Base-by-base conservation (phyloP, 2,797 vertebrate genomes). In the Molossus alvarezi region DNA sequence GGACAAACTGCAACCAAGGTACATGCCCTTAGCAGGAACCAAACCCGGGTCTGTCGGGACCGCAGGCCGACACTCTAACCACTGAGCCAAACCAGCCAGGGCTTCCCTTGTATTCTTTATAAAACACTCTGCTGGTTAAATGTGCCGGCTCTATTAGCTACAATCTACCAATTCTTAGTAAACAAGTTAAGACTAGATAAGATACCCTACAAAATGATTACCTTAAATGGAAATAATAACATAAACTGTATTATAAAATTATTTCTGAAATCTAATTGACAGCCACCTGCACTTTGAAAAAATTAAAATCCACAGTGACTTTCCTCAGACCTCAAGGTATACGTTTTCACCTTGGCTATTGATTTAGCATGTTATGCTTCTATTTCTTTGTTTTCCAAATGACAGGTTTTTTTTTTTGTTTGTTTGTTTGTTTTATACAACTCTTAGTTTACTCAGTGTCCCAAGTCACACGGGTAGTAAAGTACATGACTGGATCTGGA, bases 401-500 rank as follows among this genome's bases (percentile, higher is more conserved):
- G 69, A 89, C 48, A 9, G 29, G 13, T 9, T 62, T 62, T 10
- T 62, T 23, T 62, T 20, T 37, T 10, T 4, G 10, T 37, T 37
- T 33, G 6, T 67, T 15, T 14, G 14, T 72, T 69, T 10, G 15
- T 23, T 95, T 77, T 97, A 41, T 79, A 82, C 90, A 17, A 76
- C 93, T 96, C 85, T 90, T 81, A 75, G 80, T 97, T 97, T 98
- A 79, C 71, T 97, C 81, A 93, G 98, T 98, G 94, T 98, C 96
- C 21, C 77, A 97, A 84, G 98, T 98, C 27, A 94, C 97, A 55
- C 55, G 99, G 0, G 21, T 95, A 53, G 97, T 99, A 77, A 96
- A 96, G 41, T 97, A 92, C 75, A 77, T 91, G 98, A 98, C 72
- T 98, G 98, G 48, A 95, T 98, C 58, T 99, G 98, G 98, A 98